Percentiles rank a stretch among this genome's conserved stretches.
phyloP scores from a whole-genome alignment of 2,888 invertebrate species.

The Aricia artaxerxes region DNA sequence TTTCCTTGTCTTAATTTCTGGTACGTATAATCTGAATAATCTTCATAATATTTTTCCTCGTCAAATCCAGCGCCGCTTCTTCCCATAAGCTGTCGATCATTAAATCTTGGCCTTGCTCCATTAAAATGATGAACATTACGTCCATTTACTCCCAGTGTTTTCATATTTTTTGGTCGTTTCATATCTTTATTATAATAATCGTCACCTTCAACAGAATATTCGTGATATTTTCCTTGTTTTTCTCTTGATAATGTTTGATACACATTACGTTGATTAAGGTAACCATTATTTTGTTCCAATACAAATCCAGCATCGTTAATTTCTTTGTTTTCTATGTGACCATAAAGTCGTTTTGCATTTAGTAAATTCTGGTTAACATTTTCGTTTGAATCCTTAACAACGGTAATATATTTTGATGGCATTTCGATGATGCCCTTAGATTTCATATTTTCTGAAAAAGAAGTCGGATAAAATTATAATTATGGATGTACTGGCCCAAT shows the following conservation, averaged over 20 bases:
- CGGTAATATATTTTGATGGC: constrained; percentile 8
- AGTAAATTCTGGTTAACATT: neutral
- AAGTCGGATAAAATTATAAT: neutral
- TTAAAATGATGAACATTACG: neutral
- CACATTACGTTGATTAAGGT: neutral
- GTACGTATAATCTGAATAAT: neutral
- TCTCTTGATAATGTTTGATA: neutral
- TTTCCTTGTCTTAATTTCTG: neutral
- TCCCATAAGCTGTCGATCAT: neutral
- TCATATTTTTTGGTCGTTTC: neutral
- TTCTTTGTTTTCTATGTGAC: neutral
- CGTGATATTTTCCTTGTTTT: neutral
- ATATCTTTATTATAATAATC: neutral
- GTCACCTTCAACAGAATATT: neutral
- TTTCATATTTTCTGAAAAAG: neutral
- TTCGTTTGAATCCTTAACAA: neutral
- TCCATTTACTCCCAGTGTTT: neutral
- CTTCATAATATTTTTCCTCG: neutral
- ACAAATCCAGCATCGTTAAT: neutral
- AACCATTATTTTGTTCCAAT: neutral
- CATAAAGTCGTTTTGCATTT: neutral
- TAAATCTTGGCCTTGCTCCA: neutral
- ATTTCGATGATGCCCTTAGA: neutral
- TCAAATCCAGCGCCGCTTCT: neutral
- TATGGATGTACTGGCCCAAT: neutral